Percentiles rank a stretch among this genome's conserved stretches.
Conservation (phyloP, 2,113 vertebrate genomes). For the Hepsetus odoe region DNA sequence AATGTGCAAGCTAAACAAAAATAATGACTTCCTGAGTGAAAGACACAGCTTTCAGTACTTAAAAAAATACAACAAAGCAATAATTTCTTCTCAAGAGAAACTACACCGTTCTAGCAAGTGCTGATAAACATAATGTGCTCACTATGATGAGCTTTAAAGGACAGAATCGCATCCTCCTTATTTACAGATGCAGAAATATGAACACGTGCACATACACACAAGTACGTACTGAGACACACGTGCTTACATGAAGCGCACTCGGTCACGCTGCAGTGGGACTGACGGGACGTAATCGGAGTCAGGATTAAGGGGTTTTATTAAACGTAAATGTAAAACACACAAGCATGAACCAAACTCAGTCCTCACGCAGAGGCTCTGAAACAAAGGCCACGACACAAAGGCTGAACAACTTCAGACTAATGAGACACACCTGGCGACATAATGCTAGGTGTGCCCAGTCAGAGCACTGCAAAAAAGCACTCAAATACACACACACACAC, state of each 20-base stretch:
- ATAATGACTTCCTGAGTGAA: slow-evolving; percentile 36
- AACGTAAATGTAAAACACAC: too few relatives aligned
- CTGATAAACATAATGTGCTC: too few relatives aligned
- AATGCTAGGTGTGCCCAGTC: too few relatives aligned
- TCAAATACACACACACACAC: slow-evolving; percentile 17
- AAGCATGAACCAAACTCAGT: too few relatives aligned
- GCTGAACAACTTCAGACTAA: too few relatives aligned
- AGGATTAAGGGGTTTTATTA: too few relatives aligned
- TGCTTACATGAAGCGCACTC: too few relatives aligned
- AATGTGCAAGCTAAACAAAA: slow-evolving; percentile 20
- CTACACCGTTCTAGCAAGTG: neutral
- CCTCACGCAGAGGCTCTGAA: too few relatives aligned
- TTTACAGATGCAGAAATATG: neutral
- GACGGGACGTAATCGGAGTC: too few relatives aligned
- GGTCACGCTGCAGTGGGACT: too few relatives aligned
- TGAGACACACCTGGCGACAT: too few relatives aligned
- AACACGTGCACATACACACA: neutral
- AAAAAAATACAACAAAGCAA: slow-evolving; percentile 21
- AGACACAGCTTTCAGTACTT: slow-evolving; percentile 37
- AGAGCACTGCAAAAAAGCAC: slow-evolving; percentile 10
- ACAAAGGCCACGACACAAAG: too few relatives aligned
- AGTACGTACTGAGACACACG: neutral
- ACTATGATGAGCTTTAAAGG: neutral
- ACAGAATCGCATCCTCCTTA: neutral
- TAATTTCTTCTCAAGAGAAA: slow-evolving; percentile 26